Percentiles rank a stretch among this genome's conserved stretches.
Evolutionary conservation across 2,113 vertebrate species (phyloP).

Genomic region (Xiphophorus hellerii): DNA sequence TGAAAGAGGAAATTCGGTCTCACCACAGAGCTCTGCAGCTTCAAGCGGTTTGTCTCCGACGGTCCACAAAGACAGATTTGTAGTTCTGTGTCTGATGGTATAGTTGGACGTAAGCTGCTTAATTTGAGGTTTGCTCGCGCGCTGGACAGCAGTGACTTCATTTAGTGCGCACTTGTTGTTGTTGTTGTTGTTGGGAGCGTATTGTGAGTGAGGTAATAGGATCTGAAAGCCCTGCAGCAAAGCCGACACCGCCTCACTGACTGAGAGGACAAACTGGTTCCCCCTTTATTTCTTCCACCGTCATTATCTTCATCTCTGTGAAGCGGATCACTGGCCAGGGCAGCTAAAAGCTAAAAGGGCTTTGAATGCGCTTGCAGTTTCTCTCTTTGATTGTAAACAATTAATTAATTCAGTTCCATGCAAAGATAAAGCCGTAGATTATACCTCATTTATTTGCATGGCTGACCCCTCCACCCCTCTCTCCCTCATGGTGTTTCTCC

Average conservation of each 20-base stretch:
- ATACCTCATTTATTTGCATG: not conserved
- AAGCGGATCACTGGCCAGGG: not conserved
- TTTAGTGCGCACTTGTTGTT: not conserved
- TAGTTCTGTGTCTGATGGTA: not conserved
- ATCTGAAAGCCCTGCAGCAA: conserved; percentile 59
- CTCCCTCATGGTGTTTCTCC: not conserved
- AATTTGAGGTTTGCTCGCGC: not conserved
- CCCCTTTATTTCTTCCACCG: conserved; percentile 37
- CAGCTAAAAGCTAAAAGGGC: too few species aligned
- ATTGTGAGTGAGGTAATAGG: conserved; percentile 61
- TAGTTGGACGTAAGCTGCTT: not conserved
- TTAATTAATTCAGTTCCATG: not conserved
- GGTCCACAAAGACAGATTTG: conserved; percentile 16
- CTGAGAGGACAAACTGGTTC: conserved; percentile 31
- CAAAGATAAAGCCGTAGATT: not conserved
- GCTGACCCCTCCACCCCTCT: too few species aligned
- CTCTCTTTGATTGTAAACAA: too few species aligned
- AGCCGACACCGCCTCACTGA: conserved; percentile 46
- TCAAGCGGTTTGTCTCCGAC: conserved; percentile 25
- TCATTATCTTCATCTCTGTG: conserved; percentile 27
- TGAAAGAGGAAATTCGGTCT: conserved; percentile 61
- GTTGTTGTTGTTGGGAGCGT: conserved; percentile 22
- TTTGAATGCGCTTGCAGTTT: not conserved
- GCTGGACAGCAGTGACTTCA: conserved; percentile 1
- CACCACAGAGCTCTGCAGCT: conserved; percentile 12